Conservation (phyloP, 2,888 invertebrate genomes). For the Cephonodes hylas region DNA sequence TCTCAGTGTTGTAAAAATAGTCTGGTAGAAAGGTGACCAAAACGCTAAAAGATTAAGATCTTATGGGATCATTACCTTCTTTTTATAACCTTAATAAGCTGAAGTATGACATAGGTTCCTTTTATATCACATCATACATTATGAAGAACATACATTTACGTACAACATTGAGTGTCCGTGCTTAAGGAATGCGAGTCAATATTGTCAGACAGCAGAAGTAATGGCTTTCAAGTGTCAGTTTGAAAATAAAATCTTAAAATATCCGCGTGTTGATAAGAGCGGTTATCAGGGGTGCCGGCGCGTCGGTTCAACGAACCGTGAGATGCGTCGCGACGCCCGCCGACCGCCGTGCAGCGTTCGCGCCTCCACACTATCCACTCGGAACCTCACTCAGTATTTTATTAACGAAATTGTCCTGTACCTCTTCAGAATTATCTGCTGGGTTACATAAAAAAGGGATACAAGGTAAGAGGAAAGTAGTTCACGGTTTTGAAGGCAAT, state of each 20-base stretch:
- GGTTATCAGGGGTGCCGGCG: neutral
- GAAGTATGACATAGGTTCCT: too few relatives aligned
- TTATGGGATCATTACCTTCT: too few relatives aligned
- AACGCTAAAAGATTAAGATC: too few relatives aligned
- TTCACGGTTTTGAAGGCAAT: neutral
- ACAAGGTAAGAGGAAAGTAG: neutral
- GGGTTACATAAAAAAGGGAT: too few relatives aligned
- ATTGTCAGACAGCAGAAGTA: neutral
- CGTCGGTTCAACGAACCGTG: slow-evolving; percentile 29
- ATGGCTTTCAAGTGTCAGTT: neutral
- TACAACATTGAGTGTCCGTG: neutral
- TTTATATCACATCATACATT: neutral
- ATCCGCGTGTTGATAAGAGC: neutral
- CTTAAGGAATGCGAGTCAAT: neutral
- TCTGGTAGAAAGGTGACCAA: too few relatives aligned
- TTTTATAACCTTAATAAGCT: too few relatives aligned
- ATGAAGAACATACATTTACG: neutral
- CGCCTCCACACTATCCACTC: neutral
- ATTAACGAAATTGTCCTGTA: too few relatives aligned
- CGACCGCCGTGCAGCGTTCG: neutral
- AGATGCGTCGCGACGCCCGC: slow-evolving; percentile 36
- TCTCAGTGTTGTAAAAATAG: too few relatives aligned
- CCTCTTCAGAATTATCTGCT: too few relatives aligned
- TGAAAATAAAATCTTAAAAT: neutral
- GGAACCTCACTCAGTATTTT: too few relatives aligned